Evolutionary conservation across 1,140 invertebrate species (phyloP).

Genomic region (Ephestia elutella): DNA sequence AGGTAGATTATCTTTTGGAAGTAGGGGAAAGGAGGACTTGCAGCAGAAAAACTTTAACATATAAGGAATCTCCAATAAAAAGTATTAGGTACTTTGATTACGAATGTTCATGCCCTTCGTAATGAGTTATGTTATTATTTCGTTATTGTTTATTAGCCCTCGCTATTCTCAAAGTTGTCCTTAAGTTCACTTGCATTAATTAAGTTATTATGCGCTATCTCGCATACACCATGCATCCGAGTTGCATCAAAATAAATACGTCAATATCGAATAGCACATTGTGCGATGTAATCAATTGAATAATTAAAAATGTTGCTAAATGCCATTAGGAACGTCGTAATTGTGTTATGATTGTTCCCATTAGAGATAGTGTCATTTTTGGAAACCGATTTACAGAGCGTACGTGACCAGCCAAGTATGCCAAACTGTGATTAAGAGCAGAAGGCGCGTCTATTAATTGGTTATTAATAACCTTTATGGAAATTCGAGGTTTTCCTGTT

Average conservation of each 20-base stretch:
- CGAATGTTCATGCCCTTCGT: no score
- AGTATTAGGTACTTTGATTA: no score
- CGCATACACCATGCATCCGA: not conserved
- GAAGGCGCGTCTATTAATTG: slow-evolving; percentile 27
- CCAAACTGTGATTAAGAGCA: slow-evolving; percentile 32
- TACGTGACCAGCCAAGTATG: slow-evolving; percentile 59
- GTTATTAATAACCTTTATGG: slow-evolving; percentile 31
- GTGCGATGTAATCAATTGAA: slow-evolving; percentile 25
- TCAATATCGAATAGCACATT: slow-evolving; percentile 29
- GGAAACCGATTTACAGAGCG: slow-evolving; percentile 32
- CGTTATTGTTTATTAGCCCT: not conserved
- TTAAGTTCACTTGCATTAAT: no score
- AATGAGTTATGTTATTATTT: no score
- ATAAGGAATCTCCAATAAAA: no score
- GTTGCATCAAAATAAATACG: slow-evolving; percentile 16
- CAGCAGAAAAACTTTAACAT: no score
- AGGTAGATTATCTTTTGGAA: no score
- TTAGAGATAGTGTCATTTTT: slow-evolving; percentile 42
- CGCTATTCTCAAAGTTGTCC: no score
- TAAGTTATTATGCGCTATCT: not conserved
- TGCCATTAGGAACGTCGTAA: slow-evolving; percentile 43
- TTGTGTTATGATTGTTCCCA: slow-evolving; percentile 46
- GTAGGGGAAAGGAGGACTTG: no score
- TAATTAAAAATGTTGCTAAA: slow-evolving; percentile 41
- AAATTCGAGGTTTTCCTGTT: slow-evolving; percentile 41